Conservation (phyloP, 2,888 invertebrate genomes). For the Clusia tigrina region DNA sequence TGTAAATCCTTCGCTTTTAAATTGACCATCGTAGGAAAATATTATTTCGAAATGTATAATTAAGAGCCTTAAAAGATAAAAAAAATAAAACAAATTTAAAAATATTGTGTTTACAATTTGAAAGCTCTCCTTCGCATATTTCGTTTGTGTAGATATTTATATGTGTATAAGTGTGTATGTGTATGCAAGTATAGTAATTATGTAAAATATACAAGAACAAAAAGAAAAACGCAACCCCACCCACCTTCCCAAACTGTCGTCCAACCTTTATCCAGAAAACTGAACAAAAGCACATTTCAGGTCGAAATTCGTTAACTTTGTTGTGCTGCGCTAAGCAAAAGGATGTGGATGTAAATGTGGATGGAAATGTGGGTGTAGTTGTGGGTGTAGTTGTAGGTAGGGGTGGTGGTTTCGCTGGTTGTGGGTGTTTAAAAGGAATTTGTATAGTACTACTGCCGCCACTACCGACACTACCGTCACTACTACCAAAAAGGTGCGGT, state of each 20-base stretch:
- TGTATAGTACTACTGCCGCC: not conserved
- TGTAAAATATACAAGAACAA: not conserved
- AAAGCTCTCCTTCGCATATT: too few relatives aligned
- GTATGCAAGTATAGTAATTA: not conserved
- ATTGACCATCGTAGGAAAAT: too few relatives aligned
- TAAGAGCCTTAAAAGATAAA: too few relatives aligned
- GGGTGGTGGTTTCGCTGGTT: not conserved
- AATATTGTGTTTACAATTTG: too few relatives aligned
- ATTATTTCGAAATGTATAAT: too few relatives aligned
- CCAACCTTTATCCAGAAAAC: not conserved
- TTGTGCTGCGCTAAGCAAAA: not conserved
- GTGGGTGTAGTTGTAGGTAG: not conserved
- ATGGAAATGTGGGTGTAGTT: not conserved
- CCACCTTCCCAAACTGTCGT: too few relatives aligned
- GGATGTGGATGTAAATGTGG: not conserved
- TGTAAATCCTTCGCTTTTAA: too few relatives aligned
- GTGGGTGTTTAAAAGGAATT: not conserved
- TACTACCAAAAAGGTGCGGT: not conserved
- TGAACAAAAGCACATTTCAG: not conserved
- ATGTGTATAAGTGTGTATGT: not conserved
- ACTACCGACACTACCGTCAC: not conserved
- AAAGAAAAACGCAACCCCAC: too few relatives aligned
- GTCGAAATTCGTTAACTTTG: conserved; percentile 7
- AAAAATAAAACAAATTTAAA: too few relatives aligned
- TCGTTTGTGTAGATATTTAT: not conserved